phyloP scores from a whole-genome alignment of 2,888 invertebrate genomes.

The Caradrina clavipalpis region DNA sequence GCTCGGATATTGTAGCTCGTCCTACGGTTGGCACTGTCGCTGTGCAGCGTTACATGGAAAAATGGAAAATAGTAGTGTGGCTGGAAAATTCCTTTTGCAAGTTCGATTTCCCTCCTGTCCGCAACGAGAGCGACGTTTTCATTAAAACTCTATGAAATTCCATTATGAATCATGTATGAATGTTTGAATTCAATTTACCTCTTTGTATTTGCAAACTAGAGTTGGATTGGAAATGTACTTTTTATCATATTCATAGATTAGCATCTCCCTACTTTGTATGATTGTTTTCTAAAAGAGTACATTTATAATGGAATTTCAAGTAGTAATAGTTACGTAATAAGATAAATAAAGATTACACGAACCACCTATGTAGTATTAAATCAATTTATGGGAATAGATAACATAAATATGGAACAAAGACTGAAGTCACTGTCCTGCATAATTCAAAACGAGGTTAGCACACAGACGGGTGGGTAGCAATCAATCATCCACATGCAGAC shows the following conservation, averaged over 20 bases:
- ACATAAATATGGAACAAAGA: too few species aligned
- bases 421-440: too few species aligned
- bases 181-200: conserved; percentile 45
- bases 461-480: too few species aligned
- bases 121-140: conserved; percentile 20
- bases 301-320: conserved; percentile 9
- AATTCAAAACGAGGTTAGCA: too few species aligned
- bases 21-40: neutral
- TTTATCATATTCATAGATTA: conserved; percentile 38
- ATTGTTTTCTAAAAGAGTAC: conserved; percentile 30
- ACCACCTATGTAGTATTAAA: too few species aligned
- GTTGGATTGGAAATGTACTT: neutral
- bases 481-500: too few species aligned
- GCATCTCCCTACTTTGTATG: conserved; percentile 19
- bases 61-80: conserved; percentile 22
- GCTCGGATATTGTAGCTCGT: neutral
- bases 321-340: neutral
- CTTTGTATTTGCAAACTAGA: conserved; percentile 5
- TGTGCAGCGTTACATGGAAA: neutral
- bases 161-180: conserved; percentile 36
- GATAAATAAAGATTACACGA: too few species aligned
- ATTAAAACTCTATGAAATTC: conserved; percentile 41
- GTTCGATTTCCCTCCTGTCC: conserved; percentile 6
- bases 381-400: too few species aligned
- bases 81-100: conserved; percentile 36